Base-by-base conservation (phyloP, 2,888 invertebrate genomes). In the Platynereis dumerilii region DNA sequence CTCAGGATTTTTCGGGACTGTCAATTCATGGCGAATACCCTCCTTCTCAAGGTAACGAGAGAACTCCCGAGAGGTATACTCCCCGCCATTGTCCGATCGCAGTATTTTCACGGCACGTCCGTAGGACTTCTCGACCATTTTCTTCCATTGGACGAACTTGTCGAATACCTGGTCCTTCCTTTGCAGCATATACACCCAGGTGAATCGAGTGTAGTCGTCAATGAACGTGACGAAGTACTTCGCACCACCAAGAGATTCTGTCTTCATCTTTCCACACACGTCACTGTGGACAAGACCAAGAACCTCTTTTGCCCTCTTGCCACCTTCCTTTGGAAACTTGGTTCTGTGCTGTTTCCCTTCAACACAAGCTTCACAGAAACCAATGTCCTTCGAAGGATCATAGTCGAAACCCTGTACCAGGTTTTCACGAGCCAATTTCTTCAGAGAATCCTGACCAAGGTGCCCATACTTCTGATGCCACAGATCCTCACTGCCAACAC, bases 21-120 rank as follows among this genome's bases (percentile, higher is more conserved):
- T 75, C 17, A 63, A 67, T 66, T 81, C 74, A 66, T 81, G 79
- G 12, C 55, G 54, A 17, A 81, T 82, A 2, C 78, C 78, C 56
- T 70, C 62, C 22, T 54, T 60, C 64, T 69, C 69, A 29, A 78
- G 55, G 60, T 65, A 76, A 3, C 65, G 74, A 67, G 74, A 67
- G 29, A 80, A 68, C 20, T 58, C 29, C 1, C 58, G 34, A 20
- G 58, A 26, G 15, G 22, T 24, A 44, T 29, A 52, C 60, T 60
- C 52, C 7, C 60, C 52, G 28, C 60, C 28, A 28, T 52, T 60
- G 22, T 60, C 60, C 2, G 27, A 17, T 20, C 28, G 24, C n/a
- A 26, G 24, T 48, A 48, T 27, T n/a, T n/a, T n/a, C n/a, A n/a
- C n/a, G n/a, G 17, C 22, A 5, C n/a, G 28, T 12, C 59, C 59